Evolutionary conservation across 2,797 vertebrate species (phyloP).

Genomic region (Malurus splendens): DNA sequence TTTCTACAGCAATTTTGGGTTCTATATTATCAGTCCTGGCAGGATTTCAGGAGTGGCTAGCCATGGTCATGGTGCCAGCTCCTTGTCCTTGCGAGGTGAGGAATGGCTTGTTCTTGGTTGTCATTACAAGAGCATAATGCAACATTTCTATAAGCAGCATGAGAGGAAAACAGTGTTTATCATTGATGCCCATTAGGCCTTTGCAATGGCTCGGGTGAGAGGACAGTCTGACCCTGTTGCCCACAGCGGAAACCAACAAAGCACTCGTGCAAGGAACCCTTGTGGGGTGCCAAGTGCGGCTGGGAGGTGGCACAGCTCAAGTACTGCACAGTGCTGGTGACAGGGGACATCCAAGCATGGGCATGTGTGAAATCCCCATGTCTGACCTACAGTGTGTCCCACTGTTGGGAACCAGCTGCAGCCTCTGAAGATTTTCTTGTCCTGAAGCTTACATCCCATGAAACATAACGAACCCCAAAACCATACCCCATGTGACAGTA

Average conservation of each 20-base stretch:
- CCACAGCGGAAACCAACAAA: not conserved
- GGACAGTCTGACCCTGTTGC: not conserved
- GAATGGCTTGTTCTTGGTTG: not conserved
- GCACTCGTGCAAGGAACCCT: not conserved
- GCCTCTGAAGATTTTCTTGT: not conserved
- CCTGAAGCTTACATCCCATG: not conserved
- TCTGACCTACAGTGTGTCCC: not conserved
- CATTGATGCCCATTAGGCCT: not conserved
- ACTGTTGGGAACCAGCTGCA: not conserved
- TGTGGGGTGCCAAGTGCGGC: not conserved
- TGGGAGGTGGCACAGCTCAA: not conserved
- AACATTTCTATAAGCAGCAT: not conserved
- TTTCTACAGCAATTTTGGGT: constrained; percentile 12
- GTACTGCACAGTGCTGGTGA: not conserved
- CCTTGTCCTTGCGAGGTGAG: constrained; percentile 21
- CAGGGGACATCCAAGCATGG: not conserved
- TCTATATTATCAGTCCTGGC: not conserved
- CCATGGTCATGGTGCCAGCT: not conserved
- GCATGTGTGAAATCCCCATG: not conserved
- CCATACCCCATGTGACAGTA: not conserved
- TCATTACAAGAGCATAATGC: not conserved
- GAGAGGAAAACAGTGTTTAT: not conserved
- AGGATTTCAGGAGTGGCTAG: constrained; percentile 15
- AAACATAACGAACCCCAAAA: not conserved
- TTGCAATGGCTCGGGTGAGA: not conserved